Evolutionary conservation across 2,113 vertebrate species (phyloP).

Genomic region (Carassius carassius): DNA sequence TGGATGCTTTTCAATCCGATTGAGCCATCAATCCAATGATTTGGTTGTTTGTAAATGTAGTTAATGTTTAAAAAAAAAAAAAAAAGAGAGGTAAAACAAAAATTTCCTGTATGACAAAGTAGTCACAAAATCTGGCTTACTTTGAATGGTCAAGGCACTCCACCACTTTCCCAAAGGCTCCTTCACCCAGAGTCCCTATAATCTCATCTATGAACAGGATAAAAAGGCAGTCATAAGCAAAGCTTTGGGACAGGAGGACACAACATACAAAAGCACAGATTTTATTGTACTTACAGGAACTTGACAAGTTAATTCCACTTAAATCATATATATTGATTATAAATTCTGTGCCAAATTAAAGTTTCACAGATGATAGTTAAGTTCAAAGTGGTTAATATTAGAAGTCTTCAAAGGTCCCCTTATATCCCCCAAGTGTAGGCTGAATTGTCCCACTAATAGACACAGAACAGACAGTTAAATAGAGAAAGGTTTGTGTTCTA

Average conservation of each 20-base stretch:
- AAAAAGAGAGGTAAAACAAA: too few relatives aligned
- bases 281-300: conserved; percentile 2
- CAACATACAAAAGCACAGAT: conserved; percentile 6
- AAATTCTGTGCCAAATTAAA: conserved; percentile 12
- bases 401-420: conserved; percentile 35
- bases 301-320: background rate
- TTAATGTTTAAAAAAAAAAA: background rate
- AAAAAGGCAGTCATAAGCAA: conserved; percentile 53
- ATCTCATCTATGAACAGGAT: conserved; percentile 85
- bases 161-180: conserved; percentile 97
- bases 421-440: conserved; percentile 37
- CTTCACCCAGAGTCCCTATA: conserved; percentile 93
- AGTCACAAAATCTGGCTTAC: conserved; percentile 63
- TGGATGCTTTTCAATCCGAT: background rate
- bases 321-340: background rate
- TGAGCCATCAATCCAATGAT: too few relatives aligned
- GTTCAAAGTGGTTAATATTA: background rate
- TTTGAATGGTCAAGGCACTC: conserved; percentile 90
- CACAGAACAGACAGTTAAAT: conserved; percentile 73
- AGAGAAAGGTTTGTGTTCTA: conserved; percentile 68
- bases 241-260: conserved; percentile 22
- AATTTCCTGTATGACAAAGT: too few relatives aligned
- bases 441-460: conserved; percentile 67
- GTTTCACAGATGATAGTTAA: conserved; percentile 15
- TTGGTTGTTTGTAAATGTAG: too few relatives aligned